Percentiles rank a stretch among this genome's conserved stretches.
Conservation (phyloP, 2,888 invertebrate species). For the Pheosia gnoma region DNA sequence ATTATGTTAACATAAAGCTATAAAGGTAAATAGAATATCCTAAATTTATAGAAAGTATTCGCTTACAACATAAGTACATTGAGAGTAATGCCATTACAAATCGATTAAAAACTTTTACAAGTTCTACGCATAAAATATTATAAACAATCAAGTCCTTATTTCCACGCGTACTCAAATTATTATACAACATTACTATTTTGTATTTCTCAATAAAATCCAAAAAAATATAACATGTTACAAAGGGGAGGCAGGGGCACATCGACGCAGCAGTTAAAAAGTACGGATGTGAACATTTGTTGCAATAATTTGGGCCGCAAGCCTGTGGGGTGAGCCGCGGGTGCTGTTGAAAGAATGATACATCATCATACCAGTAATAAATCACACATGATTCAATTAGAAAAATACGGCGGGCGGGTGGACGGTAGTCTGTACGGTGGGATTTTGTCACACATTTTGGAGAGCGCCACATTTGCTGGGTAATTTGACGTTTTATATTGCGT, state of each 20-base stretch:
- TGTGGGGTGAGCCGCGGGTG: conserved; percentile 79
- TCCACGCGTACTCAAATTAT: conserved; percentile 18
- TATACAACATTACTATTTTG: conserved; percentile 46
- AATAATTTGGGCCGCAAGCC: conserved; percentile 78
- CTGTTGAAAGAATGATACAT: conserved; percentile 83
- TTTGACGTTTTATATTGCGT: conserved; percentile 76
- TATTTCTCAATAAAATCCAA: conserved; percentile 52
- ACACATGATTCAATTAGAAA: conserved; percentile 84
- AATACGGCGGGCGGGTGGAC: conserved; percentile 65
- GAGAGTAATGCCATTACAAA: too few species aligned
- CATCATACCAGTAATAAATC: conserved; percentile 84
- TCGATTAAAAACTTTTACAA: too few species aligned
- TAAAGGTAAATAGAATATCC: too few species aligned
- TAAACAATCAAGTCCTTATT: too few species aligned
- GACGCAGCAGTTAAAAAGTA: conserved; percentile 71
- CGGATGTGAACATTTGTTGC: conserved; percentile 80
- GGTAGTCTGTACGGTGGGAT: conserved; percentile 55
- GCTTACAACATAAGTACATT: too few species aligned
- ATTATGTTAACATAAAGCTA: too few species aligned
- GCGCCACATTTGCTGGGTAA: conserved; percentile 70
- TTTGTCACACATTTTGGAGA: conserved; percentile 62
- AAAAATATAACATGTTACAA: conserved; percentile 57
- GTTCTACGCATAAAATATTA: neutral
- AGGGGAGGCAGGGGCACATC: conserved; percentile 61
- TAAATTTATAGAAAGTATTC: too few species aligned